phyloP scores from a whole-genome alignment of 30 jellyfish, hydroid and myxozoan genomes.

The Chrysaora quinquecirrha region DNA sequence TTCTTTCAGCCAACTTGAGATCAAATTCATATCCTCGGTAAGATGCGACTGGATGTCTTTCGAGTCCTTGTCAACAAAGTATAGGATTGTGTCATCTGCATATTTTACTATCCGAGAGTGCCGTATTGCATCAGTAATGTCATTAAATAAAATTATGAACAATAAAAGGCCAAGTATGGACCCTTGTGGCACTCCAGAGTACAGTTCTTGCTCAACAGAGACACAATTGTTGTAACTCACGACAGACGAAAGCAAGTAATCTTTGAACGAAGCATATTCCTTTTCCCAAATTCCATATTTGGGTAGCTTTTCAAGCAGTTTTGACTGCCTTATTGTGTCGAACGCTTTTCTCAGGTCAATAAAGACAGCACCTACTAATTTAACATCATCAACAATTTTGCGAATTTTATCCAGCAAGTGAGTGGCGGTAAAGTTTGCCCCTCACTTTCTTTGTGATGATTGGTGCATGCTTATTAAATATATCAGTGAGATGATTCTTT shows the following conservation, averaged over 20 bases:
- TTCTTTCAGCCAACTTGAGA: constrained; percentile 57
- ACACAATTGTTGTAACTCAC: constrained; percentile 47
- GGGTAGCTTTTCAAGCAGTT: constrained; percentile 38
- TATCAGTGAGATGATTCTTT: constrained; percentile 7
- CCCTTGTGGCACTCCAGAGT: constrained; percentile 67
- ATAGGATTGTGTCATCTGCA: constrained; percentile 58
- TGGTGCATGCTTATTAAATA: constrained; percentile 57
- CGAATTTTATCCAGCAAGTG: constrained; percentile 14
- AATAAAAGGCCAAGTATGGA: constrained; percentile 57
- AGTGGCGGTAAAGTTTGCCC: constrained; percentile 37
- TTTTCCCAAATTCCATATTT: constrained; percentile 54
- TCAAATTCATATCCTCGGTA: constrained; percentile 61
- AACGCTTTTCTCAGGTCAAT: constrained; percentile 11
- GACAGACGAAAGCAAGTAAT: constrained; percentile 67
- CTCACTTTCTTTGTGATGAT: constrained; percentile 41
- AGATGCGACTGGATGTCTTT: constrained; percentile 41
- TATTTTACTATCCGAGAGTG: constrained; percentile 52
- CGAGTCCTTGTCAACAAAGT: constrained; percentile 47
- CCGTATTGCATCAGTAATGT: constrained; percentile 44
- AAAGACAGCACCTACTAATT: constrained; percentile 20
- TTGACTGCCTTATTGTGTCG: constrained; percentile 20
- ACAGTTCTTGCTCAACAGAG: constrained; percentile 38
- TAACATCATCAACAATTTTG: constrained; percentile 10
- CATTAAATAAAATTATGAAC: constrained; percentile 33
- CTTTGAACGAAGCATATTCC: constrained; percentile 67